A percentile compares a stretch with the other conserved stretches of the same genome.
Conservation (phyloP, 2,113 vertebrate genomes). For the Callorhinus ursinus region DNA sequence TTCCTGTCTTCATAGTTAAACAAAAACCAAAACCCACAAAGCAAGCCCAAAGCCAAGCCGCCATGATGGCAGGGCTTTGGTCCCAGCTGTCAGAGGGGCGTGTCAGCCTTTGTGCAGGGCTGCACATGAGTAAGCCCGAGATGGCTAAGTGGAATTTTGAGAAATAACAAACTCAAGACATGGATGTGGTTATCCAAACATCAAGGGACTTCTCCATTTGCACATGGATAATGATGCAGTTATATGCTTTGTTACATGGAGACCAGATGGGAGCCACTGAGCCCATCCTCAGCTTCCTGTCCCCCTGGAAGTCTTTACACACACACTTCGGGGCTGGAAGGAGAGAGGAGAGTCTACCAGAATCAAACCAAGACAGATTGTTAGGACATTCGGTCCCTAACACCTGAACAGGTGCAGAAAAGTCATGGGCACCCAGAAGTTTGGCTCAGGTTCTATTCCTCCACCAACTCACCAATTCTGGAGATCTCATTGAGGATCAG, state of each 20-base stretch:
- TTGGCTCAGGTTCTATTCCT: not conserved
- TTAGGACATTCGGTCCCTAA: not conserved
- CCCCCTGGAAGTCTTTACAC: not conserved
- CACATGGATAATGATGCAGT: not conserved
- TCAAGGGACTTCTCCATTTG: slow-evolving; percentile 46
- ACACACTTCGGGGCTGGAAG: not conserved
- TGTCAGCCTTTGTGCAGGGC: slow-evolving; percentile 63
- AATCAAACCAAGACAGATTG: slow-evolving; percentile 14
- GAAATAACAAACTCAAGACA: slow-evolving; percentile 58
- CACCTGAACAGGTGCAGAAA: not conserved
- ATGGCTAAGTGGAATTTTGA: slow-evolving; percentile 50
- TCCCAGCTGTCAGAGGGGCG: slow-evolving; percentile 78
- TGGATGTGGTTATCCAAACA: slow-evolving; percentile 30
- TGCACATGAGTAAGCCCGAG: slow-evolving; percentile 54
- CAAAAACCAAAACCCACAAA: slow-evolving; percentile 38
- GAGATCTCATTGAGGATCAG: not conserved
- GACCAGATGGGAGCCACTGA: not conserved
- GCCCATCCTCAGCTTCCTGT: not conserved
- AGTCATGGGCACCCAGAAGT: not conserved
- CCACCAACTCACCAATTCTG: not conserved
- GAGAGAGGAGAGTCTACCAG: not conserved
- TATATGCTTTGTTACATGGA: slow-evolving; percentile 31
- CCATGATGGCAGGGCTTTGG: slow-evolving; percentile 66
- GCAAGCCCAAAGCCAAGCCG: slow-evolving; percentile 65
- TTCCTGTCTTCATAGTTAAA: slow-evolving; percentile 41